Evolutionary conservation across 2,113 vertebrate species (phyloP).

Genomic region (Holacanthus passer): DNA sequence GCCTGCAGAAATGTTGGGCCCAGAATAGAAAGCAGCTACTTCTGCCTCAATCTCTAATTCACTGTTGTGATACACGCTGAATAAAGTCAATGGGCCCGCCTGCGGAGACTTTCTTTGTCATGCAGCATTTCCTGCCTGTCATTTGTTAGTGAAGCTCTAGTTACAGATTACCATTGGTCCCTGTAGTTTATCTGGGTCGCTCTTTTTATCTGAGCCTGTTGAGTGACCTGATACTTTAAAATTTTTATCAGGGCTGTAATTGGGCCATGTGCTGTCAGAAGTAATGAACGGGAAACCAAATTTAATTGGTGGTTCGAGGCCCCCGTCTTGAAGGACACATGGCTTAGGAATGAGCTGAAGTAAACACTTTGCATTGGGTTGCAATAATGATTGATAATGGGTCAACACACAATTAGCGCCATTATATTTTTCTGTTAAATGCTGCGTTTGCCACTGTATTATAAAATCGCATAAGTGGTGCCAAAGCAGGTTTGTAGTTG

Average conservation of each 20-base stretch:
- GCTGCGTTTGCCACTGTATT: not conserved
- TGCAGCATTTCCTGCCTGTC: conserved; percentile 34
- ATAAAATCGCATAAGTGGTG: not conserved
- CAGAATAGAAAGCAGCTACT: conserved; percentile 64
- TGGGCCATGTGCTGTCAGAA: conserved; percentile 9
- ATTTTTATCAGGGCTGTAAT: conserved; percentile 30
- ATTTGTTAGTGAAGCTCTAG: conserved; percentile 66
- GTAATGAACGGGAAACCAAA: conserved; percentile 26
- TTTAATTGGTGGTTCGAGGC: not conserved
- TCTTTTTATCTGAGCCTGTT: conserved; percentile 31
- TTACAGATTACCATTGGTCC: conserved; percentile 38
- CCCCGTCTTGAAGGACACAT: not conserved
- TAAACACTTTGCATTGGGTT: conserved; percentile 20
- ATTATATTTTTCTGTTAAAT: not conserved
- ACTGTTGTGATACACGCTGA: conserved; percentile 33
- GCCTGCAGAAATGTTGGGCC: conserved; percentile 53
- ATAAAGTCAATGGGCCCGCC: conserved; percentile 61
- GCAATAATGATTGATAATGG: conserved; percentile 12
- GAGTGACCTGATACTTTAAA: not conserved
- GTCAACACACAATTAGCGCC: not conserved
- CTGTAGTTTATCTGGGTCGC: conserved; percentile 49
- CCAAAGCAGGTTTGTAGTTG: not conserved
- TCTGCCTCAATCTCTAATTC: conserved; percentile 47
- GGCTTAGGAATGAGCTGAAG: not conserved
- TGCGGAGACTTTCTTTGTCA: conserved; percentile 56